Percentiles rank a stretch among this genome's conserved stretches.
Evolutionary conservation across 2,888 invertebrate species (phyloP).

Genomic region (Marronus borbonicus): DNA sequence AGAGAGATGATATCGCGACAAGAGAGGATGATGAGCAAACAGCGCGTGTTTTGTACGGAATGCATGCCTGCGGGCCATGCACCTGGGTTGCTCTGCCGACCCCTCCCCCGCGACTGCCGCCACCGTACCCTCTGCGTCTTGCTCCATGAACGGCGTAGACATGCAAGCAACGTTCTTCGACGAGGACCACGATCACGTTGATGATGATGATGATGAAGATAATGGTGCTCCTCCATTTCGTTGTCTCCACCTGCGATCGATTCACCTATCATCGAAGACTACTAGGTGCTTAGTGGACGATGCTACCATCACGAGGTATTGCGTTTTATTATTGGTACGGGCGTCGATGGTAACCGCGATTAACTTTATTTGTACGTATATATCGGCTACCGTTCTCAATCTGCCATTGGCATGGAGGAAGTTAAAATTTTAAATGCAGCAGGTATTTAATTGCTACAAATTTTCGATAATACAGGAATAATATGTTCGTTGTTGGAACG

Average conservation of each 20-base stretch:
- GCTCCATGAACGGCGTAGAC: constrained; percentile 2
- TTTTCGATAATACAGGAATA: too few species aligned
- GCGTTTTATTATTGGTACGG: constrained; percentile 45
- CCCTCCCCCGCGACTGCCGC: constrained; percentile 55
- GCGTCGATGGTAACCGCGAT: constrained; percentile 15
- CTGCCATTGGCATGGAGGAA: too few species aligned
- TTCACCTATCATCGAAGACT: constrained; percentile 54
- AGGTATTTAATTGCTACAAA: too few species aligned
- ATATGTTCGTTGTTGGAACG: too few species aligned
- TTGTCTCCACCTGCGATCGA: constrained; percentile 59
- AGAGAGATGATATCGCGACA: constrained; percentile 57
- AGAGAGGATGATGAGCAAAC: constrained; percentile 67
- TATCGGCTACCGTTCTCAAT: background rate
- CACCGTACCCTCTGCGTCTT: constrained; percentile 52
- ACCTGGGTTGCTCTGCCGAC: constrained; percentile 66
- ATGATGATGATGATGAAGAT: constrained; percentile 15
- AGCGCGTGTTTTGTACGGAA: constrained; percentile 69
- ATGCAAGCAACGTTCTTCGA: constrained; percentile 55
- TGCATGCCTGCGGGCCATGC: constrained; percentile 68
- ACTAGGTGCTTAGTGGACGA: background rate
- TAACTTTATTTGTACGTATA: background rate
- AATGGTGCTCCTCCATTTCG: constrained; percentile 57
- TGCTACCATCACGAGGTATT: constrained; percentile 31
- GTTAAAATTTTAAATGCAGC: too few species aligned
- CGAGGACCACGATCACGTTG: constrained; percentile 26